Evolutionary conservation across 2,113 vertebrate species (phyloP).

Genomic region (Ia io): DNA sequence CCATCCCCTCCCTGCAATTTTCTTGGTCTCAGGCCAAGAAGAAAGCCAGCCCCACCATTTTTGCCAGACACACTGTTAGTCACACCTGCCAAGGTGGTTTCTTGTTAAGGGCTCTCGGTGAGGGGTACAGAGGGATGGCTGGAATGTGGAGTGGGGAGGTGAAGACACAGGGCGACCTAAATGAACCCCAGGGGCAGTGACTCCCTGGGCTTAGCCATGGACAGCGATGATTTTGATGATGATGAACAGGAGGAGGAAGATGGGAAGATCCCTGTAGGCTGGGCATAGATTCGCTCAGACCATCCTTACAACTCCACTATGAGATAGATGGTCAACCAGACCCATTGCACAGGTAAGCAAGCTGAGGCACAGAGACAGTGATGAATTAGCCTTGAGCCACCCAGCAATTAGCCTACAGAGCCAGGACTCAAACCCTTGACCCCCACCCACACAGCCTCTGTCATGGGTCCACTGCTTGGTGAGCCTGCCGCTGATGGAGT

Average conservation of each 20-base stretch:
- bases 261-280: fast-evolving
- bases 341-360: background rate
- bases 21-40: slow-evolving; percentile 52
- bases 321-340: no score
- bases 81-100: background rate
- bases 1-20: slow-evolving; percentile 20
- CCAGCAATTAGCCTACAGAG: background rate
- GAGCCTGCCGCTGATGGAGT: background rate
- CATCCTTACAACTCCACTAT: no score
- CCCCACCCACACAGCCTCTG: no score
- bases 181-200: background rate
- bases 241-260: background rate
- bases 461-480: background rate
- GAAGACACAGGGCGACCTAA: background rate
- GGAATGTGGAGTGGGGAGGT: background rate
- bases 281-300: fast-evolving
- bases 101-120: background rate
- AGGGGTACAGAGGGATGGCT: background rate
- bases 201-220: background rate
- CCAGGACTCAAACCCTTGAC: background rate
- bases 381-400: background rate
- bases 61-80: background rate
- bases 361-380: background rate
- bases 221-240: background rate
- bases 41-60: background rate